Base-by-base conservation (phyloP, 1,140 invertebrate species). In the Apis mellifera region DNA sequence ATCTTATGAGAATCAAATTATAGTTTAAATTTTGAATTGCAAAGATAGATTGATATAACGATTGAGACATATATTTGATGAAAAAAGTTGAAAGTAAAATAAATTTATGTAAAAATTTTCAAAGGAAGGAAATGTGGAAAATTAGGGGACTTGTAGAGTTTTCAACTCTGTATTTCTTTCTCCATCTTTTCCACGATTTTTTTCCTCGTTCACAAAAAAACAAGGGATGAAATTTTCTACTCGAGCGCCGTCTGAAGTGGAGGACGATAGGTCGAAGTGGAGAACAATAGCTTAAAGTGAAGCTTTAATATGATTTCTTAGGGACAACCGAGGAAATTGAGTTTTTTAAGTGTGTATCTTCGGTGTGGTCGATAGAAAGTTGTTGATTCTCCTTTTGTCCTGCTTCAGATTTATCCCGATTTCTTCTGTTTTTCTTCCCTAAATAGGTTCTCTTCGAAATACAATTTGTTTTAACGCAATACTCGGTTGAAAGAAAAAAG, bases 301-400 rank as follows among this genome's bases (percentile, higher is more conserved):
- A 50, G 19, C 21, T 65, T 60, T 78, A 71, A 71, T 60, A 59
- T 11, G 42, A 71, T 79, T 72, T 71, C 19, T 59, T 21, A 57
- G 23, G 48, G 50, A 60, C 13, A 71, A 54, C 19, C 5, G 15
- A 52, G 57, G 57, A 62, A 79, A 79, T 79, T 72, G 57, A 79
- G 21, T 60, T 79, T 79, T 79, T 54, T 1, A 72, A 54, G 48
- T 42, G 48, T 42, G 68, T 57, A 79, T 60, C 77, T 54, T 71
- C 48, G 23, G 54, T 26, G 23, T 19, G 55, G 13, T 21, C 48
- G 12, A 13, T 21, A 21, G 9, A 68, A 23, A 71, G 42, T 62
- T 62, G 3, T 52, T 8, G 65, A 59, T 78, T 69, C 2, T n/a
- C 48, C n/a, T 17, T 78, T 70, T 78, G 54, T 52, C n/a, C 54